A percentile compares a stretch with the other conserved stretches of the same genome.
Evolutionary conservation across 2,113 vertebrate species (phyloP).

Genomic region (Xerus inauris): DNA sequence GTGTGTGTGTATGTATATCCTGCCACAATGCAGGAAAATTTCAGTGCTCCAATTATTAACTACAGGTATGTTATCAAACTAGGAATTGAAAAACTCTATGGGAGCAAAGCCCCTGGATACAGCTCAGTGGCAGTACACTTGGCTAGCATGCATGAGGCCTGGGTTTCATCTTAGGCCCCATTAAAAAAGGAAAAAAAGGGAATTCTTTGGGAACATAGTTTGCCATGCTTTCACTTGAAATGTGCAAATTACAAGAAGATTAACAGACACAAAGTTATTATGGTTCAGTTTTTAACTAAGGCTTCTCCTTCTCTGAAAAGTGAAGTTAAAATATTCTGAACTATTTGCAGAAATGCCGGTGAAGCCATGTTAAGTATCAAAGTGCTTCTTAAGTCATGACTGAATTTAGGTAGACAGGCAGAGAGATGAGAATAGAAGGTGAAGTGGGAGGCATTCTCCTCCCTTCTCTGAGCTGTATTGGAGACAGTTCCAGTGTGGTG

Average conservation of each 20-base stretch:
- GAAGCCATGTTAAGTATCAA: slow-evolving; percentile 66
- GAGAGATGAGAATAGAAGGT: slow-evolving; percentile 72
- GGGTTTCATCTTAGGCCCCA: not conserved
- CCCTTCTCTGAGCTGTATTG: not conserved
- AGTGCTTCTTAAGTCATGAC: slow-evolving; percentile 70
- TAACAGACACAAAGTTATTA: slow-evolving; percentile 58
- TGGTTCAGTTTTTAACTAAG: slow-evolving; percentile 58
- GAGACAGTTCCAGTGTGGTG: not conserved
- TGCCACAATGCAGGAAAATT: not conserved
- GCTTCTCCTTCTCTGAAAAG: slow-evolving; percentile 31
- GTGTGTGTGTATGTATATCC: not conserved
- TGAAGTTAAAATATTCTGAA: slow-evolving; percentile 77
- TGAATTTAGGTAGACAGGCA: slow-evolving; percentile 75
- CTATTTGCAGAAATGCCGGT: slow-evolving; percentile 73
- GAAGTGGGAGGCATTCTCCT: slow-evolving; percentile 72
- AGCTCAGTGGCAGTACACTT: not conserved
- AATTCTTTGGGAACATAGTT: slow-evolving; percentile 47
- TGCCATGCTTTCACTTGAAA: slow-evolving; percentile 21
- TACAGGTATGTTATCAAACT: not conserved
- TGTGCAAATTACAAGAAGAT: slow-evolving; percentile 52
- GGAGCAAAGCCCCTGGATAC: not conserved
- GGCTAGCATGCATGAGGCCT: not conserved
- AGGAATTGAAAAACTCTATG: not conserved
- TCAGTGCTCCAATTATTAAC: slow-evolving; percentile 32
- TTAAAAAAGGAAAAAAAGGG: not conserved